phyloP scores from a whole-genome alignment of 1,140 invertebrate species.

The Aphis craccivora region DNA sequence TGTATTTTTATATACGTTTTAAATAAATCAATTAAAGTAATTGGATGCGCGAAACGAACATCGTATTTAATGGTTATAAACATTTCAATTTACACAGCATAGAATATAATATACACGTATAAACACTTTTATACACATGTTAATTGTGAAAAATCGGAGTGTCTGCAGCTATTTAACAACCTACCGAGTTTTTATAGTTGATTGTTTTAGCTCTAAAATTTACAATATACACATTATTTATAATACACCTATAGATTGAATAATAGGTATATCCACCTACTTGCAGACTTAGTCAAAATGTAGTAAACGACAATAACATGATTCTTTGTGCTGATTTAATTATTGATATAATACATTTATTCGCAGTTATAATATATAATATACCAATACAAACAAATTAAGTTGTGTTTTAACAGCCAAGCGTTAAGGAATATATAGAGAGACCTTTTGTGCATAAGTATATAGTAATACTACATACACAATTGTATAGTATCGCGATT shows the following conservation, averaged over 20 bases:
- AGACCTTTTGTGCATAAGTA: background rate
- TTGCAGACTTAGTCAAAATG: background rate
- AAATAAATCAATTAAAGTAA: slow-evolving; percentile 21
- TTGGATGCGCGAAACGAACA: background rate
- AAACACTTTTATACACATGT: background rate
- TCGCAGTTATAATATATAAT: background rate
- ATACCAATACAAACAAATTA: background rate
- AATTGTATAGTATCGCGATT: background rate
- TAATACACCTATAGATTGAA: background rate
- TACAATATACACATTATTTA: background rate
- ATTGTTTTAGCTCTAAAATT: background rate
- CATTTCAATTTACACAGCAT: background rate
- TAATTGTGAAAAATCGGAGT: background rate
- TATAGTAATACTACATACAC: background rate
- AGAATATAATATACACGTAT: background rate
- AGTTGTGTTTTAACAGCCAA: background rate
- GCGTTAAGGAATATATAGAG: background rate
- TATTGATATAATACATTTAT: background rate
- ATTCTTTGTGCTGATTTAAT: background rate
- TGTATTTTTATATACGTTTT: background rate
- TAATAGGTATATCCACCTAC: background rate
- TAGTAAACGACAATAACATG: background rate
- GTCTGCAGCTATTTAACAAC: background rate
- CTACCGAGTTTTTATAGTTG: background rate
- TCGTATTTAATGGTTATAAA: background rate